Evolutionary conservation across 2,113 vertebrate species (phyloP), one percentile per base, ranked within the genome.

Genomic region (Todiramphus chloris): DNA sequence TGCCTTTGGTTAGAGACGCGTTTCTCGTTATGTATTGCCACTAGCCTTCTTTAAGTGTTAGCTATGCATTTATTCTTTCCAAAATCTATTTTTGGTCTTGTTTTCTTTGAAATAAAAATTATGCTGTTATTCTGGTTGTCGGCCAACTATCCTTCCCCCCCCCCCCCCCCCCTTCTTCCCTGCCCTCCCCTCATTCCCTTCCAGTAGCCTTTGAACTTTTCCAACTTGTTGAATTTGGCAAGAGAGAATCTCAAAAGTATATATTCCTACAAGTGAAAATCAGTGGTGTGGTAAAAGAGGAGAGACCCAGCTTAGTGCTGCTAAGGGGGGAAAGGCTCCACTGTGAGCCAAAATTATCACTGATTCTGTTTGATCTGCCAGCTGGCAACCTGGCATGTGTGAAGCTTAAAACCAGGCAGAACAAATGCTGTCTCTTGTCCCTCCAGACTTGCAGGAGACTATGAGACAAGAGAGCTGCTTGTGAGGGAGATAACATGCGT

Each of bases 151-250:
- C 73, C 56, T 93, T 90, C 58, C 60, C 50, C 46, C 50, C 41
- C 73, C 56, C 92, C 89, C 58, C 60, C 50, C 46, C 50, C 41
- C n/a, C 51, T 86, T 83, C 76, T 85, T 93, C 78, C 35, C 58
- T 95, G 39, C 53, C 85, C 62, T 93, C 78, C 11, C 58, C 69
- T 66, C 27, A 16, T 89, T 96, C 86, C 64, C 83, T 93, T 15
- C 23, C 46, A 75, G 77, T 84, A 91, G 89, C 77, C 89, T 95
- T 94, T 96, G 94, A 95, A 95, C 93, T 92, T 77, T n/a, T 89
- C 56, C 8, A 11, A 31, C 62, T 93, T 89, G 60, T 39, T 90
- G 89, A 89, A 70, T 89, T 92, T 95, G 94, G 80, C 89, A 70
- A 63, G 69, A 89, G 56, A 86, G 25, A 25, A 77, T 43, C 76